Evolutionary conservation across 2,797 vertebrate genomes (phyloP).

Genomic region (Odontamblyopus lacepedii): DNA sequence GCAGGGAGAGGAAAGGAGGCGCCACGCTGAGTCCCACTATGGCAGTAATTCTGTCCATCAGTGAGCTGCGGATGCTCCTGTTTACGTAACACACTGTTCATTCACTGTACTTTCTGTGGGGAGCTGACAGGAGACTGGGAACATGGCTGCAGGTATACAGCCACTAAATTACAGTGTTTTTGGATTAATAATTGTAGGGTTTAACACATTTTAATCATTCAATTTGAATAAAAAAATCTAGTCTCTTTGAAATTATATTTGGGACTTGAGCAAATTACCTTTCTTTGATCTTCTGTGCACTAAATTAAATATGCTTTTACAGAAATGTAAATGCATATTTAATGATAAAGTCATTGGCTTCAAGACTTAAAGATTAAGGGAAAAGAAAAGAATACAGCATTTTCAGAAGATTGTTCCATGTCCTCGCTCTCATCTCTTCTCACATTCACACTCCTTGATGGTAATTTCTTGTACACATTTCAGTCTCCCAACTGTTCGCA

Average conservation of each 20-base stretch:
- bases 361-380: constrained; percentile 12
- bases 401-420: constrained; percentile 12
- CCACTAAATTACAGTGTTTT: neutral
- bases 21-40: constrained; percentile 56
- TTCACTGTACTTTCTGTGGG: constrained; percentile 47
- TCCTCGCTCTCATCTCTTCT: constrained; percentile 1
- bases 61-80: constrained; percentile 38
- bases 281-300: neutral
- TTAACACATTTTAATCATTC: no score
- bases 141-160: constrained; percentile 18
- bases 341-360: neutral
- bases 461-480: constrained; percentile 61
- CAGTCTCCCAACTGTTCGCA: constrained; percentile 64
- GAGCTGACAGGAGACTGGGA: constrained; percentile 3
- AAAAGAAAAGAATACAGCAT: neutral
- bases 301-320: neutral
- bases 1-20: constrained; percentile 47
- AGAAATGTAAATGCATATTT: no score
- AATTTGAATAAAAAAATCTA: no score
- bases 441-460: constrained; percentile 31
- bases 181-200: neutral
- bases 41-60: constrained; percentile 48
- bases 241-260: no score
- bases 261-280: neutral
- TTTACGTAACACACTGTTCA: constrained; percentile 48